A percentile compares a stretch with the other conserved stretches of the same genome.
Conservation (phyloP, 2,888 invertebrate genomes). For the Philhelius pedissequus region DNA sequence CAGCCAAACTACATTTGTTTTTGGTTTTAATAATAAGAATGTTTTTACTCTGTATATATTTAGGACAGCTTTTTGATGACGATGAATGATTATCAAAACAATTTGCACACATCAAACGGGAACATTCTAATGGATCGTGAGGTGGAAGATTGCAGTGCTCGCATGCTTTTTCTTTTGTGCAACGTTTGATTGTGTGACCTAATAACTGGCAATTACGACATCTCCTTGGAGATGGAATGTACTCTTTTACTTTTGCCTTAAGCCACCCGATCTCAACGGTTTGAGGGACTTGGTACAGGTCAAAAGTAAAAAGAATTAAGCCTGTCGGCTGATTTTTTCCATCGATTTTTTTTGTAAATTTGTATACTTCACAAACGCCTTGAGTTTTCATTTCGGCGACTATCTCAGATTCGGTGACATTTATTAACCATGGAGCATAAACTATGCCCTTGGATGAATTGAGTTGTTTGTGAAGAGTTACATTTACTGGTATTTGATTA, state of each 20-base stretch:
- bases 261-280: neutral
- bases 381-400: neutral
- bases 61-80: neutral
- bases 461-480: neutral
- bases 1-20: neutral
- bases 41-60: neutral
- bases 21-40: neutral
- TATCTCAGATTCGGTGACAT: neutral
- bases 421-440: neutral
- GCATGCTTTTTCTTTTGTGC: neutral
- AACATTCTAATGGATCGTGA: neutral
- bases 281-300: neutral
- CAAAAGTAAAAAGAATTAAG: too few relatives aligned
- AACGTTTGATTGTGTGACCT: neutral
- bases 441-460: neutral
- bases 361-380: neutral
- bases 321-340: neutral
- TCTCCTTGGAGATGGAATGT: neutral
- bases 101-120: neutral
- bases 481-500: neutral
- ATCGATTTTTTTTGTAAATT: neutral
- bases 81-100: neutral
- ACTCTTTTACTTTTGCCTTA: neutral
- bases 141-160: neutral
- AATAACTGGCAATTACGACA: neutral